Base-by-base conservation (phyloP, 2,797 vertebrate species). In the Coluber constrictor region DNA sequence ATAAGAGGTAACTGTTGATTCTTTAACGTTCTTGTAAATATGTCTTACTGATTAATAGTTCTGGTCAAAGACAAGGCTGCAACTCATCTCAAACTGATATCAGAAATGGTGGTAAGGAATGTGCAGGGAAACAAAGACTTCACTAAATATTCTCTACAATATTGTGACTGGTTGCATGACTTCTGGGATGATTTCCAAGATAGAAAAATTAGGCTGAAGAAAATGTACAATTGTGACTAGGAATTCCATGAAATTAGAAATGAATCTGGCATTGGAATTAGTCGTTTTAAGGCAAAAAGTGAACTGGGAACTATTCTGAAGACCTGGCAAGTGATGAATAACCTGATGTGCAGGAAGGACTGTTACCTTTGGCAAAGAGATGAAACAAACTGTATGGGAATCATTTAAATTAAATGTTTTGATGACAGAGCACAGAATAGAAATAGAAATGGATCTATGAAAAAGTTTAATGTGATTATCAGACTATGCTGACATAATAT, bases 181-280 rank as follows among this genome's bases (percentile, higher is more conserved):
- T 27, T 92, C 91, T 88, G 92, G 74, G 88, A 91, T n/a, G 66
- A n/a, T 91, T 96, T 95, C 88, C 93, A 95, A 90, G 66, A 88
- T 93, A 90, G 66, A 92, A 70, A 25, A 61, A 92, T 59, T 25
- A 91, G 87, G 59, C 86, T n/a, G 32, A 95, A 87, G 92, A 92
- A 93, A 93, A 18, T 93, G n/a, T 87, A 63, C 90, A 74, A 87
- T 90, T 92, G 86, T 92, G 94, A 89, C 74, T 93, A 94, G 66
- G 47, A 95, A 94, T 91, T 90, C 32, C 87, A 95, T 94, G 47
- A 95, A 95, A 87, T 94, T 88, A 93, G 86, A 92, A 95, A 96
- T 96, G 90, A 94, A 15, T 94, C 95, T 95, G 93, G 56, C 93
- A 92, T 27, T 93, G 86, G 95, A 94, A 93, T 93, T 89, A 94